Base-by-base conservation (phyloP, 2,888 invertebrate species). In the Monochamus alternatus region DNA sequence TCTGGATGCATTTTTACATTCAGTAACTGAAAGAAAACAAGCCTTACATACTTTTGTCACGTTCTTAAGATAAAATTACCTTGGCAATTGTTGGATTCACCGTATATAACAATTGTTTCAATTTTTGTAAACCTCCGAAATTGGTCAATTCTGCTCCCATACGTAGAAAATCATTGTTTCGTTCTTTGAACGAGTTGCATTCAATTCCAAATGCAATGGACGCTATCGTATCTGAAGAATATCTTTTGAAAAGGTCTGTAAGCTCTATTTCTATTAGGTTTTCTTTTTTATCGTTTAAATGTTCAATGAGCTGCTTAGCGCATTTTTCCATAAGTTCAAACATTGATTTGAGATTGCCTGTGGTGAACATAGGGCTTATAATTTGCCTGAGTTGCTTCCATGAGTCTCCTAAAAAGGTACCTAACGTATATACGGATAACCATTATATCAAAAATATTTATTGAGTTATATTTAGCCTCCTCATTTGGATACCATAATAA, bases 211-310 rank as follows among this genome's bases (percentile, higher is more conserved):
- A 92, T 0, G 90, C 91, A 1, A 90, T 87, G 0, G 91, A 90
- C 0, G 92, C 92, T 14, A 92, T 92, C 22, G 92, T 91, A 83
- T 92, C 92, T 81, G 90, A 92, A 0, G 91, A 89, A 78, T 90
- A 92, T 0, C 91, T 88, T 2, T 90, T 89, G 65, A 90, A 89
- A 3, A 90, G 68, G 73, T 91, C 81, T 9, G 74, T 76, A 3
- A 79, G 10, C 55, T 82, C 81, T 12, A 82, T 44, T 59, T 77
- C 76, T 0, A 74, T 52, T 3, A 73, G 60, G 12, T 81, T 75
- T 32, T 77, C 66, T 3, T 80, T 71, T 55, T 82, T 78, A 7
- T 80, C 74, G 52, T 78, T 68, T 52, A 85, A 81, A 75, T 85
- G 81, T 22, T 81, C 69, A 0, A 76, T 70, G 43, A 85, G 82